Evolutionary conservation across 2,113 vertebrate genomes (phyloP).

Genomic region (Myrmecobius fasciatus): DNA sequence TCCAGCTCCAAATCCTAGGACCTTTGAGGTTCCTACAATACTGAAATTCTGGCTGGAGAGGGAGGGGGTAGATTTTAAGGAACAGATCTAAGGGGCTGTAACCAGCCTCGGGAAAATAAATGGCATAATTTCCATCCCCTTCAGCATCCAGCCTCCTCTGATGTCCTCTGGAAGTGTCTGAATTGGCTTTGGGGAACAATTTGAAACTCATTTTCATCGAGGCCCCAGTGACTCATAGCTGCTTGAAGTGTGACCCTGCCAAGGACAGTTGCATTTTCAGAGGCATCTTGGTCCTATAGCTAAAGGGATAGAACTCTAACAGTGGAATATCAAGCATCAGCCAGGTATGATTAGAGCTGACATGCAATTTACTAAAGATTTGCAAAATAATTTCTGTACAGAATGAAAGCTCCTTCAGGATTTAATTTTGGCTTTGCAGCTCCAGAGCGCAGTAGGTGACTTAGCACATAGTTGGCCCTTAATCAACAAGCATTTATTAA

Average conservation of each 20-base stretch:
- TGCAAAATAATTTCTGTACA: neutral
- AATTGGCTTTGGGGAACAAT: neutral
- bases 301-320: neutral
- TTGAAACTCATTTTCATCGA: neutral
- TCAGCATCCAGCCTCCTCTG: neutral
- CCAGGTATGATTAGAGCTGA: neutral
- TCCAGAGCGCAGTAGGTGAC: neutral
- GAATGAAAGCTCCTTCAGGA: neutral
- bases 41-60: neutral
- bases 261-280: neutral
- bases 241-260: neutral
- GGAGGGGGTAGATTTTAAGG: neutral
- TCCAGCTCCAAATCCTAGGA: neutral
- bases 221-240: neutral
- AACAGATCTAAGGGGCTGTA: neutral
- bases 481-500: neutral
- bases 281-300: neutral
- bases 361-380: neutral
- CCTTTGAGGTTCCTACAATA: neutral
- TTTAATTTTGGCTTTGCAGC: too few relatives aligned
- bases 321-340: neutral
- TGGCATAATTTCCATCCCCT: neutral
- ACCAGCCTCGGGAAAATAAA: neutral
- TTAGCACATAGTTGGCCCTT: neutral
- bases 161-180: neutral